Conservation (phyloP, 2,113 vertebrate genomes). For the Ursus arctos region DNA sequence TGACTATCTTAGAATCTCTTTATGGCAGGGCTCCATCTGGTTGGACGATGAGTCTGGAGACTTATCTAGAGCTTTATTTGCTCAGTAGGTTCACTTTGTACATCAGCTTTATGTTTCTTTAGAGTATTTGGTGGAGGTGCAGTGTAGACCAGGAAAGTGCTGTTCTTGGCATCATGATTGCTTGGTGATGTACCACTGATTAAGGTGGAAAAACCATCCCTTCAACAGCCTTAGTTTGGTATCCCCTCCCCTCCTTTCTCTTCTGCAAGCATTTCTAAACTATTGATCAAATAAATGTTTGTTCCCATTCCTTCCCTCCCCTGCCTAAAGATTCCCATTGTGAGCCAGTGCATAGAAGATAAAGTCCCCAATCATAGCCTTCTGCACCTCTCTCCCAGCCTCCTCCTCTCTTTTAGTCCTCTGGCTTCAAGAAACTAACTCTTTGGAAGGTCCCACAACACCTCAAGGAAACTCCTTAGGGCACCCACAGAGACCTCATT, state of each 20-base stretch:
- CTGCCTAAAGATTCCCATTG: no score
- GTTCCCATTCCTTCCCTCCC: not conserved
- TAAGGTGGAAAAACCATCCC: not conserved
- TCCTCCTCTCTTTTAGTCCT: not conserved
- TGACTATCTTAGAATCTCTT: not conserved
- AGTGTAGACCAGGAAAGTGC: not conserved
- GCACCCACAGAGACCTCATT: not conserved
- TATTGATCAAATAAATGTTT: not conserved
- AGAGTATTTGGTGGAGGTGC: no score
- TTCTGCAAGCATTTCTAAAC: not conserved
- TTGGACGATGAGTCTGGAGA: not conserved
- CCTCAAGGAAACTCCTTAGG: not conserved
- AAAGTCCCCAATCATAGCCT: not conserved
- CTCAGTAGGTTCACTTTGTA: not conserved
- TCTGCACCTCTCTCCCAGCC: not conserved
- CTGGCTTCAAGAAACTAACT: not conserved
- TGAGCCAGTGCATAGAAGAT: not conserved
- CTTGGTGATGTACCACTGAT: not conserved
- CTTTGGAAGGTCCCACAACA: not conserved
- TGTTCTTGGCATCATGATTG: not conserved
- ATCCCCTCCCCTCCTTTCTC: not conserved
- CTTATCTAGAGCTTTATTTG: not conserved
- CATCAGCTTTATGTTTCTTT: not conserved
- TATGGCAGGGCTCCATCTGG: not conserved
- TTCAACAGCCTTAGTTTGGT: not conserved